phyloP scores from a whole-genome alignment of 2,888 invertebrate species.

The Rutpela maculata region DNA sequence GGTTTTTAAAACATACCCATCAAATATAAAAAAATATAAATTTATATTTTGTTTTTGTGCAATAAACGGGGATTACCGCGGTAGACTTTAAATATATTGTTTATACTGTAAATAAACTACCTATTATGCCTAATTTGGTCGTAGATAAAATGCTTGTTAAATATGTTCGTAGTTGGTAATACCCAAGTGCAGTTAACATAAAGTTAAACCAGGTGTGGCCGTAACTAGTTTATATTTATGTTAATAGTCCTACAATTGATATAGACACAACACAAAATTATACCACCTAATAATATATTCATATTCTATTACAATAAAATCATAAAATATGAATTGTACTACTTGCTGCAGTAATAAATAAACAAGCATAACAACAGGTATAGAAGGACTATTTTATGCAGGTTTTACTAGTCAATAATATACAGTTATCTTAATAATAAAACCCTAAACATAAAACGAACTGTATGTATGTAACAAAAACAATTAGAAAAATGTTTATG shows the following conservation, averaged over 20 bases:
- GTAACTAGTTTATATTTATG: no score
- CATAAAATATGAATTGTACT: constrained; percentile 1
- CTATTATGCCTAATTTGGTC: no score
- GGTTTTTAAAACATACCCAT: no score
- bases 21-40: no score
- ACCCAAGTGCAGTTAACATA: no score
- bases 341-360: neutral
- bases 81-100: no score
- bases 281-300: neutral
- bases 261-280: neutral
- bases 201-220: no score
- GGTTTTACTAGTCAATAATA: constrained; percentile 21
- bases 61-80: no score
- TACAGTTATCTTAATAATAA: constrained; percentile 27
- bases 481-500: constrained; percentile 16
- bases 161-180: no score
- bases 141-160: no score
- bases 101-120: no score
- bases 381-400: neutral
- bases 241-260: constrained; percentile 1
- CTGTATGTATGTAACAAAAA: constrained; percentile 17
- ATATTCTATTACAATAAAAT: neutral
- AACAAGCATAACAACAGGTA: neutral
- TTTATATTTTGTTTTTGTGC: no score
- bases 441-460: constrained; percentile 3